phyloP scores from a whole-genome alignment of 92 coral and sea anemone species.

The Parazoanthus atlanticus region DNA sequence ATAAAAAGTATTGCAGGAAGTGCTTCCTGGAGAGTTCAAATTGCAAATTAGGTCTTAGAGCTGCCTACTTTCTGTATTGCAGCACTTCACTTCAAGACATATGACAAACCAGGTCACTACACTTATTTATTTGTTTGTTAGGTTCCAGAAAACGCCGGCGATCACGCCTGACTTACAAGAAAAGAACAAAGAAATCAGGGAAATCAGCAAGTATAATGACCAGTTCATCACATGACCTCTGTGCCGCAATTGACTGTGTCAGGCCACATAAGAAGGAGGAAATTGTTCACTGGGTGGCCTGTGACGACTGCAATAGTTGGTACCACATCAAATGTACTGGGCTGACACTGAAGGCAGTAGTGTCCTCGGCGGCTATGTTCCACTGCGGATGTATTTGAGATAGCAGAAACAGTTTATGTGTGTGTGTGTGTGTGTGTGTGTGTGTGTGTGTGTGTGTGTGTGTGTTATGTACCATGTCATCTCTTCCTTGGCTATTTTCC shows the following conservation, averaged over 20 bases:
- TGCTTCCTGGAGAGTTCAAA: too few species aligned
- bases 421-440: too few species aligned
- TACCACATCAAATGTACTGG: constrained; percentile 90
- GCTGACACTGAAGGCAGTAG: constrained; percentile 69
- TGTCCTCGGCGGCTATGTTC: constrained; percentile 64
- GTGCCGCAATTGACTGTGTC: constrained; percentile 78
- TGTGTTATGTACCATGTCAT: too few species aligned
- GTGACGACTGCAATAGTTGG: constrained; percentile 90
- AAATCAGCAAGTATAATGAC: not conserved
- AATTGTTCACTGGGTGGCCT: constrained; percentile 88
- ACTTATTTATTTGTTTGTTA: not conserved
- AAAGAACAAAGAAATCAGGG: constrained; percentile 1
- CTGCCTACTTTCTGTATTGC: too few species aligned
- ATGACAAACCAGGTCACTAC: not conserved
- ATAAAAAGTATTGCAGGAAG: too few species aligned
- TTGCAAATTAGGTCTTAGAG: too few species aligned
- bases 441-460: too few species aligned
- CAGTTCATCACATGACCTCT: constrained; percentile 40
- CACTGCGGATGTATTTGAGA: constrained; percentile 87
- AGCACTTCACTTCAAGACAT: too few species aligned
- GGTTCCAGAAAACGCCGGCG: constrained; percentile 38
- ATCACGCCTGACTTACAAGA: constrained; percentile 29
- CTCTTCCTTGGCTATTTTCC: too few species aligned
- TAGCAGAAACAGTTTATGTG: not conserved
- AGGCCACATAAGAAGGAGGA: constrained; percentile 71